Conservation (phyloP, 1,140 invertebrate species). For the Bombus fervidus region DNA sequence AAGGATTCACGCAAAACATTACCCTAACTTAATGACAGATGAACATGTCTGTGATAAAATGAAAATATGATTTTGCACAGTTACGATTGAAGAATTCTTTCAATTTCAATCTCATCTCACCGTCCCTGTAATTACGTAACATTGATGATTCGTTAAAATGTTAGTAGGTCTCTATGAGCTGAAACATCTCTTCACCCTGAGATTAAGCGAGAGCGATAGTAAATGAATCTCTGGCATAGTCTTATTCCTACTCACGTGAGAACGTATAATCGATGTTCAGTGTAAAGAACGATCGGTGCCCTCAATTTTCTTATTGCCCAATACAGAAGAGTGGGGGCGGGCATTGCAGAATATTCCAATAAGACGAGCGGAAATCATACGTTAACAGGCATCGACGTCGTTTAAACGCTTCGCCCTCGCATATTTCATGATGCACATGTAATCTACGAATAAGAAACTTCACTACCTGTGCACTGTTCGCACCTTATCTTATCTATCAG, state of each 20-base stretch:
- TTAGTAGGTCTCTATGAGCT: constrained; percentile 50
- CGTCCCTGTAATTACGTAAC: constrained; percentile 34
- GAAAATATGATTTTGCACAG: background rate
- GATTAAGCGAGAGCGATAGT: constrained; percentile 48
- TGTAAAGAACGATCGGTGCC: constrained; percentile 10
- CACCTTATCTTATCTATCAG: too few relatives aligned
- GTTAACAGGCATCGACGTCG: background rate
- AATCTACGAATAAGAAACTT: too few relatives aligned
- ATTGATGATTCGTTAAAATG: constrained; percentile 51
- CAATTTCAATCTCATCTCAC: constrained; percentile 24
- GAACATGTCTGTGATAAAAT: background rate
- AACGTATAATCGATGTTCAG: constrained; percentile 30
- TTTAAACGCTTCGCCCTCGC: constrained; percentile 24
- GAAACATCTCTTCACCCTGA: constrained; percentile 16
- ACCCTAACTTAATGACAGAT: background rate
- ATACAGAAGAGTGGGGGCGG: background rate
- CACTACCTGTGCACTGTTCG: too few relatives aligned
- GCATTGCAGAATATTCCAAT: constrained; percentile 42
- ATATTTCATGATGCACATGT: background rate
- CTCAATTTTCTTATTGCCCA: constrained; percentile 30
- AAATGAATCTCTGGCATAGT: constrained; percentile 36
- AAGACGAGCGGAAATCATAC: constrained; percentile 9
- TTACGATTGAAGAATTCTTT: constrained; percentile 13
- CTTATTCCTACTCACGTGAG: constrained; percentile 38
- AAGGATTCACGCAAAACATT: background rate